Base-by-base conservation (phyloP, 1,140 invertebrate genomes). In the Radopholus similis region DNA sequence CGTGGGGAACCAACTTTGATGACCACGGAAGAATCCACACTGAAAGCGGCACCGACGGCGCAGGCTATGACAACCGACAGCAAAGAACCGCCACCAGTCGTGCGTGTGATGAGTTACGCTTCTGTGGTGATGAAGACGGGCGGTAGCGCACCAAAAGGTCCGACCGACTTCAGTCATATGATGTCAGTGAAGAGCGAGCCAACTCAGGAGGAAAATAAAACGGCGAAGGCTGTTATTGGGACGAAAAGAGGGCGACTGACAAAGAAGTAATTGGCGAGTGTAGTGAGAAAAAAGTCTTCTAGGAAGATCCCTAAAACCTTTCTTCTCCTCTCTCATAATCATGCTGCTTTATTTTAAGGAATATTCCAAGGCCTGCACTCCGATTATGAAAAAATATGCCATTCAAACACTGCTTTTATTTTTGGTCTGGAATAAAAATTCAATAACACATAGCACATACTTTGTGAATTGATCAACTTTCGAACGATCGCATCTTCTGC, bases 111-210 rank as follows among this genome's bases (percentile, higher is more conserved):
- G 35, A 53, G 9, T 53, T 53, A 53, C n/a, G 51, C 51, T 53
- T 53, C 51, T 30, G n/a, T 32, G 18, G 51, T 53, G 3, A 4
- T 4, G n/a, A 30, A 28, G 15, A 18, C 28, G n/a, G 32, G 18
- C 1, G n/a, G 37, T 2, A 6, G 30, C 4, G 18, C 58, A 4
- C 32, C 6, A 9, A 35, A 62, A 8, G 58, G 58, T 4, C 58
- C 58, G 18, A 62, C 38, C 32, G 58, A 62, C 44, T 62, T 62
- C 18, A 62, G 58, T 40, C n/a, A 62, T 23, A 18, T 59, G 34
- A 58, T 18, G 11, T 2, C 11, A 42, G 18, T 42, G 11, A 42
- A n/a, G 38, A n/a, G 38, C 18, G 38, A n/a, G 38, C 38, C 11
- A 13, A 42, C 11, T 42, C 1, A 42, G 38, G 18, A 1, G 1